Base-by-base conservation (phyloP, 2,797 vertebrate species). In the Tokudaia tokunoshimensis region DNA sequence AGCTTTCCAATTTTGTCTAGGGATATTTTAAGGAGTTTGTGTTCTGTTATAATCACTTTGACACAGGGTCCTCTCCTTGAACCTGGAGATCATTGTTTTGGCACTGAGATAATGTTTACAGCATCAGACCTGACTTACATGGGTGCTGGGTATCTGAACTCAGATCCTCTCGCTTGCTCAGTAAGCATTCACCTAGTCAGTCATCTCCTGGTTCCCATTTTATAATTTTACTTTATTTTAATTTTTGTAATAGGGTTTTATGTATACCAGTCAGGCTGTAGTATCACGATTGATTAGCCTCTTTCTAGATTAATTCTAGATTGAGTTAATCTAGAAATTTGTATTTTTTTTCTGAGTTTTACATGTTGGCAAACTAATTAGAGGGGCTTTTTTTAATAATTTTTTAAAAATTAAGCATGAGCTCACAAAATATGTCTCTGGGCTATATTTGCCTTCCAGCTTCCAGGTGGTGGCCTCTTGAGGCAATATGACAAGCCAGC, bases 341-440 rank as follows among this genome's bases (percentile, higher is more conserved):
- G 61, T 61, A 78, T 41, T 86, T 94, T 88, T 80, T 57, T 94
- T 1, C 50, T 93, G 90, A 81, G 44, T 92, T 95, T 81, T 74
- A 83, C 90, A 61, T 67, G 41, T 78, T 82, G 79, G 22, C n/a
- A 94, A 88, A n/a, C 24, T 41, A 67, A 80, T 41, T 89, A 70
- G 67, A 70, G 34, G 41, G 41, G 41, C 41, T 41, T 50, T 50
- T 11, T 50, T 50, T 50, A 50, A 50, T 9, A 34, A 34, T 14
- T 34, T 67, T 65, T 57, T 0, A 57, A 11, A 19, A 89, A 70
- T 7, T 13, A n/a, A n/a, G 11, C 15, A 34, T 47, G 8, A 88
- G 52, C 67, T 95, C 19, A 70, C 92, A 88, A 90, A 93, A 94
- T 34, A 76, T 84, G 63, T 47, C 44, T 86, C 34, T 44, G 52